These are phyloP conservation scores for Heliconius ethilla DNA, from an alignment of 2,888 invertebrate genomes.

Conservation along the genomic window DNA sequence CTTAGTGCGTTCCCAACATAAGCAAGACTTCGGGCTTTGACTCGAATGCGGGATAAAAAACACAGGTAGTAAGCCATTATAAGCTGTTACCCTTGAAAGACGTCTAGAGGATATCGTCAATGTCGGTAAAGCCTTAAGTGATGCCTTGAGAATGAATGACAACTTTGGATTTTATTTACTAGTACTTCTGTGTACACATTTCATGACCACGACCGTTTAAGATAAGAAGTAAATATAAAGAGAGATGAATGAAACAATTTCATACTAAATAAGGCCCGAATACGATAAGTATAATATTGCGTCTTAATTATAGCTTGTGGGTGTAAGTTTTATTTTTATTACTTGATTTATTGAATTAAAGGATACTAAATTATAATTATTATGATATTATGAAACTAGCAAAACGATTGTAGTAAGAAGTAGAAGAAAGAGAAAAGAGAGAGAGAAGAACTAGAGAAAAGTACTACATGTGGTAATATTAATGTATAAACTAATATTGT, in stretches of 20 bases:
- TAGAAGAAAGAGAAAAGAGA: neutral
- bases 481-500: no score
- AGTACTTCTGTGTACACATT: neutral
- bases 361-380: neutral
- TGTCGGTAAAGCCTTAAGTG: slow-evolving; percentile 33
- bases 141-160: slow-evolving; percentile 26
- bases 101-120: slow-evolving; percentile 70
- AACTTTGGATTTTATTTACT: slow-evolving; percentile 36
- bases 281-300: neutral
- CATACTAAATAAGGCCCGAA: neutral
- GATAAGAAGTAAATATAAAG: neutral
- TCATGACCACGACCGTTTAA: neutral
- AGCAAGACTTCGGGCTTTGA: slow-evolving; percentile 75
- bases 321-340: neutral
- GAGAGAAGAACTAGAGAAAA: no score
- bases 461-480: no score
- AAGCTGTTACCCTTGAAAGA: slow-evolving; percentile 75
- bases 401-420: neutral
- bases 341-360: neutral
- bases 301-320: neutral
- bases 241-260: slow-evolving; percentile 17
- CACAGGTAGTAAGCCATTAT: slow-evolving; percentile 76
- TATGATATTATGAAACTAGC: neutral
- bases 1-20: slow-evolving; percentile 70
- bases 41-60: slow-evolving; percentile 73